phyloP scores from a whole-genome alignment of 1,140 invertebrate species.

The Popillia japonica region DNA sequence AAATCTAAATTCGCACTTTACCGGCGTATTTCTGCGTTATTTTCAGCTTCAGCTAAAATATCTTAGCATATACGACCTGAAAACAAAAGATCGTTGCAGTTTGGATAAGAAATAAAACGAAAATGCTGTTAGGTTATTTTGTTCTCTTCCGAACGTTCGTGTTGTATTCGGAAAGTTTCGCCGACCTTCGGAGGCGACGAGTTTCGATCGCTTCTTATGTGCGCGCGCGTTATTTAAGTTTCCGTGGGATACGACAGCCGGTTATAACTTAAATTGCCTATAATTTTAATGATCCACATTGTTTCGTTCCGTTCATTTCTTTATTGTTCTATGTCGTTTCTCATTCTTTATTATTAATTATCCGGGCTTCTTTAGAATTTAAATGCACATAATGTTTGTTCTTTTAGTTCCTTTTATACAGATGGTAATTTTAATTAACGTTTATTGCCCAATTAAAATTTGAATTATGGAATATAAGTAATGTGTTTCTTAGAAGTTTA shows the following conservation, averaged over 20 bases:
- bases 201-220: constrained; percentile 2
- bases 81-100: neutral
- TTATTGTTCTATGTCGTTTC: constrained; percentile 1
- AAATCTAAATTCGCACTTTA: neutral
- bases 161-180: neutral
- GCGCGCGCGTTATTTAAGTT: constrained; percentile 30
- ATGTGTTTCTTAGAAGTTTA: neutral
- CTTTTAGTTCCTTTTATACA: neutral
- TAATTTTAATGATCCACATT: constrained; percentile 24
- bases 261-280: neutral
- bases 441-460: neutral
- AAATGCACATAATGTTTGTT: neutral
- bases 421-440: neutral
- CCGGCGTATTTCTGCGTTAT: neutral
- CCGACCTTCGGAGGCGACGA: neutral
- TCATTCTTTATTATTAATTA: constrained; percentile 13
- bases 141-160: neutral
- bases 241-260: neutral
- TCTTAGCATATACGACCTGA: neutral
- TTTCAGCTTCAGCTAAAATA: neutral
- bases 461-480: neutral
- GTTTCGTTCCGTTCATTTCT: neutral
- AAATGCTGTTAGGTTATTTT: neutral
- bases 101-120: neutral
- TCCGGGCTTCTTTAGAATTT: neutral